A percentile compares a stretch with the other conserved stretches of the same genome.
Conservation (phyloP, 2,888 invertebrate genomes). For the Shargacucullia verbasci region DNA sequence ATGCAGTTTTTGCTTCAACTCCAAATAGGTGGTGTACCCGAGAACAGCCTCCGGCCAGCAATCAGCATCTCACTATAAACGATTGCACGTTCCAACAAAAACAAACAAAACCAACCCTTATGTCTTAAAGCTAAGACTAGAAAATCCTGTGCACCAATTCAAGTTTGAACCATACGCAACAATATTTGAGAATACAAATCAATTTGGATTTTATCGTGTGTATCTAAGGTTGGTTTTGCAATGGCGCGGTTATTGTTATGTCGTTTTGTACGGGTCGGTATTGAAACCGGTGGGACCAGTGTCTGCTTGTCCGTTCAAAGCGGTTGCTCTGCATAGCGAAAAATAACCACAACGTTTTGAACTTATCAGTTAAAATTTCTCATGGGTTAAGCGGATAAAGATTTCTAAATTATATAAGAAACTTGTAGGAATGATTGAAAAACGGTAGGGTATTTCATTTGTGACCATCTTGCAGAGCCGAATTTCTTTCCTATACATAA, state of each 20-base stretch:
- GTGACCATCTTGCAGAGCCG: too few relatives aligned
- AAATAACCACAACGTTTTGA: conserved; percentile 72
- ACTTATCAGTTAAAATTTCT: conserved; percentile 54
- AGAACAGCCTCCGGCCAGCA: conserved; percentile 69
- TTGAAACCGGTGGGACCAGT: conserved; percentile 81
- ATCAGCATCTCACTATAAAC: conserved; percentile 59
- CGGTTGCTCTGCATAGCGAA: conserved; percentile 77
- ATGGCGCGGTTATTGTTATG: conserved; percentile 27
- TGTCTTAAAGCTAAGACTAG: conserved; percentile 37
- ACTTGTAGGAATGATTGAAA: too few relatives aligned
- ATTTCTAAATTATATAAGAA: conserved; percentile 13
- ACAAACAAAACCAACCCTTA: conserved; percentile 57
- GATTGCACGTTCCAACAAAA: conserved; percentile 22
- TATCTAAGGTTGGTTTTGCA: conserved; percentile 48
- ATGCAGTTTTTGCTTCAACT: conserved; percentile 63
- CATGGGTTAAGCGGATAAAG: conserved; percentile 15
- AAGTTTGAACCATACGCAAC: conserved; percentile 13
- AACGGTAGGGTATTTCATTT: too few relatives aligned
- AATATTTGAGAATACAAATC: background rate
- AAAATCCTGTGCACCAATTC: conserved; percentile 45
- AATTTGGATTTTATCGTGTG: conserved; percentile 16
- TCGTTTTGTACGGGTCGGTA: conserved; percentile 48
- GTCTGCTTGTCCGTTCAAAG: conserved; percentile 70
- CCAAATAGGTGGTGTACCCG: conserved; percentile 61
- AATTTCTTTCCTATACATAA: too few relatives aligned